Evolutionary conservation across 92 coral and sea anemone genomes (phyloP).

Genomic region (Ricordea florida): DNA sequence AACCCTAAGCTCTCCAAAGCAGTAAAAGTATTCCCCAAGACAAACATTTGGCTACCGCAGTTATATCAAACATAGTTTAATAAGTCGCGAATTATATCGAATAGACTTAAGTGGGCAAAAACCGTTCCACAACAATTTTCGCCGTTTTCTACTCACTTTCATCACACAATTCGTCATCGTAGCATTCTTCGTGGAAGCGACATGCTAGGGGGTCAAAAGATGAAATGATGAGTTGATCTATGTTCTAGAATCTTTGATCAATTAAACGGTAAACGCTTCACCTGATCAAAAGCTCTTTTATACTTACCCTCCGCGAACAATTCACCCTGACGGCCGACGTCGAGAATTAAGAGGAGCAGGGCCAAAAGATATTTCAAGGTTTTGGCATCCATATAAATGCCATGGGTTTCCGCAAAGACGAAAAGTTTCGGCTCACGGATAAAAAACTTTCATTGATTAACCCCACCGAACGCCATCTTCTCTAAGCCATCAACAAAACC

Average conservation of each 20-base stretch:
- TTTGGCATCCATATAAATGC: slow-evolving; percentile 84
- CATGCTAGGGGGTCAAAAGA: slow-evolving; percentile 3
- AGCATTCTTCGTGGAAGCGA: slow-evolving; percentile 30
- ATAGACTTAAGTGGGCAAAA: not conserved
- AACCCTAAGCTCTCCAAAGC: too few species aligned
- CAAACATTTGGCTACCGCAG: too few species aligned
- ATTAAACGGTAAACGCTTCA: not conserved
- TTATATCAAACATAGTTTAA: slow-evolving; percentile 1
- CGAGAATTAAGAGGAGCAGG: slow-evolving; percentile 39
- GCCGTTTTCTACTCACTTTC: slow-evolving; percentile 21
- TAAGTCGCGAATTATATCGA: not conserved
- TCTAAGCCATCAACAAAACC: slow-evolving; percentile 13
- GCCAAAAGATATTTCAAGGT: slow-evolving; percentile 51
- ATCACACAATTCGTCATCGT: slow-evolving; percentile 51
- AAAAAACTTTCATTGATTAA: not conserved
- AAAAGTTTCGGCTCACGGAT: not conserved
- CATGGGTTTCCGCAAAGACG: slow-evolving; percentile 63
- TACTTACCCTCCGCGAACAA: slow-evolving; percentile 74
- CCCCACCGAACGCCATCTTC: not conserved
- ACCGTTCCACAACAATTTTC: not conserved
- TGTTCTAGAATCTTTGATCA: slow-evolving; percentile 18
- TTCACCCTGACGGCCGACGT: slow-evolving; percentile 73
- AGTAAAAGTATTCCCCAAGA: too few species aligned
- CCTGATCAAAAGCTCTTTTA: not conserved
- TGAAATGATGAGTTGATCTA: not conserved